A percentile compares a stretch with the other conserved stretches of the same genome.
Evolutionary conservation across 2,113 vertebrate species (phyloP).

Genomic region (Numida meleagris): DNA sequence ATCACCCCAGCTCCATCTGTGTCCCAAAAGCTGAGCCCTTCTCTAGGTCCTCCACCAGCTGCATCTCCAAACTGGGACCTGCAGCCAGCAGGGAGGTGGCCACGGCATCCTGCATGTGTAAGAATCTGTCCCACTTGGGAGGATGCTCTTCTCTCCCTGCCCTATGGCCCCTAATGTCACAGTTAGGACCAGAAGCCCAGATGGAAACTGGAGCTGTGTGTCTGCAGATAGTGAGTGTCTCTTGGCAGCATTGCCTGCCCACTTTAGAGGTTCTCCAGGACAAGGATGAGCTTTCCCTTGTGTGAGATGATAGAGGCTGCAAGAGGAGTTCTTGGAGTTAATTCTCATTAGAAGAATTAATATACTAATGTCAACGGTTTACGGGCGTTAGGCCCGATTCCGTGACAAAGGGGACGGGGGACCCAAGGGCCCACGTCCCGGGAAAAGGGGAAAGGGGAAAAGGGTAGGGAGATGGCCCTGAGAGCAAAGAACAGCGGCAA

Average conservation of each 20-base stretch:
- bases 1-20: background rate
- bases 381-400: too few species aligned
- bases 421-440: too few species aligned
- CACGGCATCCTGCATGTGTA: background rate
- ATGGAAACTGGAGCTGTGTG: background rate
- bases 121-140: background rate
- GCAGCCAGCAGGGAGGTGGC: rapidly evolving
- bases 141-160: background rate
- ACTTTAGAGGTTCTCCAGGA: too few species aligned
- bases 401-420: too few species aligned
- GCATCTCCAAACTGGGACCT: background rate
- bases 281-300: background rate
- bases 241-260: background rate
- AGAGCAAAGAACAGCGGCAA: too few species aligned
- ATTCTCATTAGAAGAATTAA: background rate
- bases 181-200: background rate
- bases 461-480: too few species aligned
- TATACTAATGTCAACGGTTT: too few species aligned
- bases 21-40: background rate
- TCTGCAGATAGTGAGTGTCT: background rate
- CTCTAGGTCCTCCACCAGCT: background rate
- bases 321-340: background rate
- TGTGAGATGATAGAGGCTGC: background rate
- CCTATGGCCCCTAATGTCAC: rapidly evolving
- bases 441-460: too few species aligned